Evolutionary conservation across 2,888 invertebrate species (phyloP).

Genomic region (Drosophila greeni): DNA sequence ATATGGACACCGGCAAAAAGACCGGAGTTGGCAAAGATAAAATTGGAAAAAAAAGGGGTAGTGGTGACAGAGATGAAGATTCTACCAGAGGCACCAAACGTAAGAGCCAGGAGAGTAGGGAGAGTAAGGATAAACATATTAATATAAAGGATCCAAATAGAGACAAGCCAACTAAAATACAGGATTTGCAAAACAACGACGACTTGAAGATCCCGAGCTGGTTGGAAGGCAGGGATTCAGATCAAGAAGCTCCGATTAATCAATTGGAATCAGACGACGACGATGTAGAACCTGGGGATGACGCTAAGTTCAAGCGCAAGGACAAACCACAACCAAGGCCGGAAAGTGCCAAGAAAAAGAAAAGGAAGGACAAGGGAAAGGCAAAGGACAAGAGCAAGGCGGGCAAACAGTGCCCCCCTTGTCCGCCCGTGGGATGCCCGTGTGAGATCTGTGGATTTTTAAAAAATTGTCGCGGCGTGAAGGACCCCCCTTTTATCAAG

Average conservation of each 20-base stretch:
- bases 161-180: background rate
- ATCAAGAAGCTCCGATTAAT: too few species aligned
- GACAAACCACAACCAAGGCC: background rate
- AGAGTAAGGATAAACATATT: too few species aligned
- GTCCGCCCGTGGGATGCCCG: constrained; percentile 18
- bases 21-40: background rate
- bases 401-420: background rate
- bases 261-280: too few species aligned
- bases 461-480: constrained; percentile 6
- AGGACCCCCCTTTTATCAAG: constrained; percentile 33
- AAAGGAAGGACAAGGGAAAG: background rate
- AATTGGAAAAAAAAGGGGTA: too few species aligned
- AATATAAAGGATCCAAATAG: too few species aligned
- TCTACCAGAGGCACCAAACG: background rate
- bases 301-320: background rate
- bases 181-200: background rate
- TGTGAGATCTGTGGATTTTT: constrained; percentile 32
- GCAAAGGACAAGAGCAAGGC: background rate
- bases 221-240: too few species aligned
- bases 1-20: background rate
- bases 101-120: too few species aligned
- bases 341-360: background rate
- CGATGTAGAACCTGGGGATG: too few species aligned
- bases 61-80: background rate
- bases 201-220: too few species aligned